A percentile compares a stretch with the other conserved stretches of the same genome.
Evolutionary conservation across 2,797 vertebrate species (phyloP).

Genomic region (Arctocebus calabarensis): DNA sequence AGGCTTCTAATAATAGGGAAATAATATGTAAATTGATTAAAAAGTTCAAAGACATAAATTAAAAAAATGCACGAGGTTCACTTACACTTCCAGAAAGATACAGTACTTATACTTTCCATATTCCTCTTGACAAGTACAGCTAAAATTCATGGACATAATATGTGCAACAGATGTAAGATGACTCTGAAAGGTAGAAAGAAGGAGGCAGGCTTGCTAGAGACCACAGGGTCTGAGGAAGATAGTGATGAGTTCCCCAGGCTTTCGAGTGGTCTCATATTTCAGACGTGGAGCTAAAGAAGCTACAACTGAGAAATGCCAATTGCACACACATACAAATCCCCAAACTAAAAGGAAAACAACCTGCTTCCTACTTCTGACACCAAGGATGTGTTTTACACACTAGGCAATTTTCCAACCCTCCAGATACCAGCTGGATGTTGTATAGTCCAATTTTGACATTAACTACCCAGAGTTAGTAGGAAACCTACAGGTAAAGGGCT

Average conservation of each 20-base stretch:
- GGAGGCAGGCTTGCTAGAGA: background rate
- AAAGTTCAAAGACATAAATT: background rate
- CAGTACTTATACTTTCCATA: background rate
- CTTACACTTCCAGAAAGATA: background rate
- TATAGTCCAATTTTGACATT: background rate
- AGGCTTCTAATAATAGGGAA: background rate
- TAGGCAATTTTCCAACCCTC: background rate
- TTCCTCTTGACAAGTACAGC: background rate
- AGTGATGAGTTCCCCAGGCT: background rate
- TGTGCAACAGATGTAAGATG: background rate
- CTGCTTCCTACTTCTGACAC: background rate
- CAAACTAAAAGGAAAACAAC: background rate
- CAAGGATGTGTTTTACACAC: background rate
- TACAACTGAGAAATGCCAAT: background rate
- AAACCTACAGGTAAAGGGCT: background rate
- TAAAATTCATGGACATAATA: background rate
- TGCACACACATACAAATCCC: background rate
- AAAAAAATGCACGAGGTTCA: background rate
- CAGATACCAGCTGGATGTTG: background rate
- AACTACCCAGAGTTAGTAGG: background rate
- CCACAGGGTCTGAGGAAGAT: background rate
- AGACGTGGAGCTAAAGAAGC: background rate
- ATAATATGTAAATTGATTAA: background rate
- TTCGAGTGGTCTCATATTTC: background rate
- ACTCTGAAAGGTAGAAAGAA: background rate